Percentiles rank a stretch among this genome's conserved stretches.
Conservation (phyloP, 2,113 vertebrate species). For the Typhlomys cinereus region DNA sequence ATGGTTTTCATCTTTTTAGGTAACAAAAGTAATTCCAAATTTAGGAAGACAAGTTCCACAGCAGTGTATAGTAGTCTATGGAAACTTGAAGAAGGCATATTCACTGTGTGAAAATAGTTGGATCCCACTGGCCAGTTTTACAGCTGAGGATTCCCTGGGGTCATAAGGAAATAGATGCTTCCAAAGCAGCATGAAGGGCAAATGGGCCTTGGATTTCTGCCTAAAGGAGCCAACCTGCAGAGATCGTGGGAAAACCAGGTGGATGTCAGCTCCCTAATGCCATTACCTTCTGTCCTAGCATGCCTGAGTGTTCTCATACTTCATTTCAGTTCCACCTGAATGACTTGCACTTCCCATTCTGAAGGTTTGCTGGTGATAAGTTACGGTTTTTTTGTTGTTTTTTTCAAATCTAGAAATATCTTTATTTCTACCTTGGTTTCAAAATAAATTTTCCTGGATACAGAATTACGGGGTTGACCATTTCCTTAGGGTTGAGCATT, state of each 20-base stretch:
- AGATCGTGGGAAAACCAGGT: background rate
- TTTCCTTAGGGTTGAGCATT: background rate
- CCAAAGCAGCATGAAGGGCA: background rate
- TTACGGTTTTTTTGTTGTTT: background rate
- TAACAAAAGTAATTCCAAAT: background rate
- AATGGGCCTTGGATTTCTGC: background rate
- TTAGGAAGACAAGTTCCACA: background rate
- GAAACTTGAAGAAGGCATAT: background rate
- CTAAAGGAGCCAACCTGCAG: background rate
- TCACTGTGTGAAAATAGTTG: background rate
- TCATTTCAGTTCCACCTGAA: background rate
- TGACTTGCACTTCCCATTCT: background rate
- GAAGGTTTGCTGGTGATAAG: background rate
- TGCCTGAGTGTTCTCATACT: background rate
- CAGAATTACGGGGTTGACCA: background rate
- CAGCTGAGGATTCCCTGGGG: background rate
- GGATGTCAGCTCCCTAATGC: background rate
- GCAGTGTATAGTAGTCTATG: background rate
- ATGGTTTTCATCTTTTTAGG: background rate
- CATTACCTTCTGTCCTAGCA: no score
- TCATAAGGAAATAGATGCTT: background rate
- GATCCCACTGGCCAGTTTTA: background rate
- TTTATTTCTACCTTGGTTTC: background rate
- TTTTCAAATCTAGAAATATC: background rate
- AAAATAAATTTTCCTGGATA: background rate